These are phyloP conservation scores for Morone chrysops DNA, from an alignment of 2,113 vertebrate genomes.

Conservation along the genomic window DNA sequence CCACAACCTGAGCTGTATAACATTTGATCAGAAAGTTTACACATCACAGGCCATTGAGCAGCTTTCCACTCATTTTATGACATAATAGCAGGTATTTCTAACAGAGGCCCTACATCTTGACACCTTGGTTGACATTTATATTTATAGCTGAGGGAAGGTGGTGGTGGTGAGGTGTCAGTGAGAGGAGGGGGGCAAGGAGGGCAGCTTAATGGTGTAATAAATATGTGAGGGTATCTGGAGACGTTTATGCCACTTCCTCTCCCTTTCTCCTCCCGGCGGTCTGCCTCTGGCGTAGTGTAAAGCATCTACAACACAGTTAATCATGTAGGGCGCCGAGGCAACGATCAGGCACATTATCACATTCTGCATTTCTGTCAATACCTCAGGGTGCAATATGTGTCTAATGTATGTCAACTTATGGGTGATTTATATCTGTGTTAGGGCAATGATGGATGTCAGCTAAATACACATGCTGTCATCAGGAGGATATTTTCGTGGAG, in stretches of 20 bases:
- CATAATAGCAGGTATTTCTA: constrained; percentile 46
- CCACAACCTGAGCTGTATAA: constrained; percentile 7
- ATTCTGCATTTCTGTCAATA: constrained; percentile 58
- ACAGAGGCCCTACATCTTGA: constrained; percentile 15
- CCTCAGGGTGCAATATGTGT: constrained; percentile 48
- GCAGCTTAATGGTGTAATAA: constrained; percentile 75
- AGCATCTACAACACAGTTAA: constrained; percentile 53
- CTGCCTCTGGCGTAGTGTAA: constrained; percentile 40
- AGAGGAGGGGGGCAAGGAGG: constrained; percentile 4
- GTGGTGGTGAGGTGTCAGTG: constrained; percentile 1
- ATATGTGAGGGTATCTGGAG: constrained; percentile 68
- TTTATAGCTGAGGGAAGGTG: constrained; percentile 44
- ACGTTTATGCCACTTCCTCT: constrained; percentile 40
- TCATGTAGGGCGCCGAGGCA: constrained; percentile 40
- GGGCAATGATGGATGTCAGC: constrained; percentile 23
- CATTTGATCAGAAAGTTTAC: constrained; percentile 47
- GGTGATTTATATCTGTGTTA: constrained; percentile 43
- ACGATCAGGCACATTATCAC: constrained; percentile 49
- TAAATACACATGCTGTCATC: constrained; percentile 28
- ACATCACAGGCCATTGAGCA: constrained; percentile 62
- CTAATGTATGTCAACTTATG: constrained; percentile 46
- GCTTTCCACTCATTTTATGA: constrained; percentile 58
- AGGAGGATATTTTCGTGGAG: constrained; percentile 6
- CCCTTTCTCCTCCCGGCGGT: constrained; percentile 3
- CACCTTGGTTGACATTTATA: constrained; percentile 49